Evolutionary conservation across 2,888 invertebrate species (phyloP).

Genomic region (Furcula furcula): DNA sequence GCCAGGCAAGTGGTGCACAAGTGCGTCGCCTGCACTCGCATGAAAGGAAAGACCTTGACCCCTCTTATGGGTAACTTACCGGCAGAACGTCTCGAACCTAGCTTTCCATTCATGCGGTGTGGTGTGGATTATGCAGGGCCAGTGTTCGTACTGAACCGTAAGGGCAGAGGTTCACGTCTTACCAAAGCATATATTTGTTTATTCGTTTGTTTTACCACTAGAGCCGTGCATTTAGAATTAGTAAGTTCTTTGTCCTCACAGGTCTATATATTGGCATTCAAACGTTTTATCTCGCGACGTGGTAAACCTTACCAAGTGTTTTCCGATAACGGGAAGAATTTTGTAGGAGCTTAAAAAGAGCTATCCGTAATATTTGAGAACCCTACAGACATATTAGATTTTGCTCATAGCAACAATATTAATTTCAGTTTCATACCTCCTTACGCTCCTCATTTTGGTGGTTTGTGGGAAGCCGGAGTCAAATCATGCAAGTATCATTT

Average conservation of each 20-base stretch:
- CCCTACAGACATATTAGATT: slow-evolving; percentile 4
- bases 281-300: slow-evolving; percentile 22
- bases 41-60: slow-evolving; percentile 1
- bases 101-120: slow-evolving; percentile 17
- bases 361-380: slow-evolving; percentile 9
- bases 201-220: slow-evolving; percentile 2
- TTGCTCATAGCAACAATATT: slow-evolving; percentile 5
- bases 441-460: slow-evolving; percentile 17
- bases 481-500: too few species aligned
- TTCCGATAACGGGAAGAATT: slow-evolving; percentile 23
- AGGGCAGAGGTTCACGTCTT: slow-evolving; percentile 1
- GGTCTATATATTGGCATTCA: not conserved
- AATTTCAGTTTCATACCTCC: slow-evolving; percentile 12
- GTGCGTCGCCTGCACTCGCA: not conserved
- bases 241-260: not conserved
- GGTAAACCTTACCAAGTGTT: slow-evolving; percentile 23
- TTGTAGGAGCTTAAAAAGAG: slow-evolving; percentile 18
- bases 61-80: slow-evolving; percentile 3
- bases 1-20: not conserved
- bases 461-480: slow-evolving; percentile 11
- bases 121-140: slow-evolving; percentile 30
- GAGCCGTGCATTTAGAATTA: slow-evolving; percentile 4
- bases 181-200: slow-evolving; percentile 3
- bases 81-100: not conserved
- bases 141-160: slow-evolving; percentile 1